phyloP scores from a whole-genome alignment of 2,113 vertebrate genomes.

The Cephalopterus ornatus region DNA sequence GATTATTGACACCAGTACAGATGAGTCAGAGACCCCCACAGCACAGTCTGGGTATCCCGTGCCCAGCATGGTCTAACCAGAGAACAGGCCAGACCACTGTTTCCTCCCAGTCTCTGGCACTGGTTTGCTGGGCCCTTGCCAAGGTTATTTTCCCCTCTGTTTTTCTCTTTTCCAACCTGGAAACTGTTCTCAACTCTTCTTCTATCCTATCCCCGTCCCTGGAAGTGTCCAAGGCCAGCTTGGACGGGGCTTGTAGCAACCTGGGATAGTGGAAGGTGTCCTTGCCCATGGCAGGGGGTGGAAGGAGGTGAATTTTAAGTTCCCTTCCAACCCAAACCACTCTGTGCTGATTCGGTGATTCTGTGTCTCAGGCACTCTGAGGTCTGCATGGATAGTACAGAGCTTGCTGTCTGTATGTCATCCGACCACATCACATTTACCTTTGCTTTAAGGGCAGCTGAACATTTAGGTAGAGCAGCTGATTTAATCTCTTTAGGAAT shows the following conservation, averaged over 20 bases:
- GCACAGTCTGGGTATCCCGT: accelerated
- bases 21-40: not conserved
- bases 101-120: not conserved
- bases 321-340: not conserved
- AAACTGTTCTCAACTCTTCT: not conserved
- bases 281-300: not conserved
- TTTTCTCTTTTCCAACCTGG: not conserved
- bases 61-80: not conserved
- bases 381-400: not conserved
- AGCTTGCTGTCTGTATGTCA: not conserved
- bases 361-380: not conserved
- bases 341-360: not conserved
- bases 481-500: constrained; percentile 28
- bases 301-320: not conserved
- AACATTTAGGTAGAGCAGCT: not conserved
- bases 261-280: not conserved
- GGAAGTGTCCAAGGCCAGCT: too few species aligned
- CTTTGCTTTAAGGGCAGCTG: constrained; percentile 1
- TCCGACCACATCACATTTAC: not conserved
- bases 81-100: not conserved
- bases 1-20: not conserved
- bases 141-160: not conserved
- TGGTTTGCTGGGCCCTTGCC: not conserved
- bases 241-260: not conserved
- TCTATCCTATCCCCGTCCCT: not conserved